Evolutionary conservation across 2,113 vertebrate species (phyloP).

Genomic region (Toxotes jaculatrix): DNA sequence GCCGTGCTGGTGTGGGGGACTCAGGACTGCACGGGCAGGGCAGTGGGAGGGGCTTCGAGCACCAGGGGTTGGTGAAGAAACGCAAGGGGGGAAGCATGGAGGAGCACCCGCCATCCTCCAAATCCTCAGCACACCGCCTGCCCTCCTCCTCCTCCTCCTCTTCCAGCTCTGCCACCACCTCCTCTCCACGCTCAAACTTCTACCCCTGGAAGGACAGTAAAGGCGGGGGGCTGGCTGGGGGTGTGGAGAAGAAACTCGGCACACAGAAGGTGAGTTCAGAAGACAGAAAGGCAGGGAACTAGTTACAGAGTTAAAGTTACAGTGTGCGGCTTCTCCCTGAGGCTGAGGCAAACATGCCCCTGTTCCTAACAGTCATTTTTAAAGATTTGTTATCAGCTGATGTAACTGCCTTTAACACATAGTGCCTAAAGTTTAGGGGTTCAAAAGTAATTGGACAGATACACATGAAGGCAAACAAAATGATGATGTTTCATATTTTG

Average conservation of each 20-base stretch:
- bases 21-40: slow-evolving; percentile 79
- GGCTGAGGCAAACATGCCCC: not conserved
- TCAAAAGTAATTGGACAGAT: too few species aligned
- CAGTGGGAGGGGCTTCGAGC: slow-evolving; percentile 80
- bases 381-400: not conserved
- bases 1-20: slow-evolving; percentile 69
- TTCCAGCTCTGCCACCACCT: slow-evolving; percentile 82
- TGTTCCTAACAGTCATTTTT: not conserved
- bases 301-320: not conserved
- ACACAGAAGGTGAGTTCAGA: slow-evolving; percentile 87
- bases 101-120: slow-evolving; percentile 82
- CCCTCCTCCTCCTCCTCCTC: slow-evolving; percentile 77
- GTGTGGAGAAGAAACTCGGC: slow-evolving; percentile 90
- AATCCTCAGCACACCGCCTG: slow-evolving; percentile 81
- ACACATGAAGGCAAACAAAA: too few species aligned
- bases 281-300: not conserved
- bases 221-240: slow-evolving; percentile 81
- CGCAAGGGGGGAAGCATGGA: slow-evolving; percentile 82
- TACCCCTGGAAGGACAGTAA: slow-evolving; percentile 86
- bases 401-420: too few species aligned
- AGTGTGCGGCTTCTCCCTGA: not conserved
- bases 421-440: too few species aligned
- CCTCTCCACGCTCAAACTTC: slow-evolving; percentile 81
- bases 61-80: slow-evolving; percentile 89
- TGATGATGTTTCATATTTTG: too few species aligned